Conservation (phyloP, 2,797 vertebrate species). For the Saxicola maurus region DNA sequence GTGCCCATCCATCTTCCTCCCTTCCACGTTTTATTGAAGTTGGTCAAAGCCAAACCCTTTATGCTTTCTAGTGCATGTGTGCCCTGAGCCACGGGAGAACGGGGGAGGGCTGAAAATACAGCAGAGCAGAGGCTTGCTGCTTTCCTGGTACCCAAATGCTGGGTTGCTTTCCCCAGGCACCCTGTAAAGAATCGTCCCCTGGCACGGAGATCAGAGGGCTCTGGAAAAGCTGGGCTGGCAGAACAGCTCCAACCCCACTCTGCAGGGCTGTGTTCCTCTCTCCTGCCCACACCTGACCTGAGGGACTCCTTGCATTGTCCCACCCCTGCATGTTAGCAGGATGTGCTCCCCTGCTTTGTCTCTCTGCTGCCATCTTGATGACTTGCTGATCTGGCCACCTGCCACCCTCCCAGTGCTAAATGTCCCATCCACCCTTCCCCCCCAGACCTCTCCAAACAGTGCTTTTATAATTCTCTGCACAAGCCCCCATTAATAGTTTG, state of each 20-base stretch:
- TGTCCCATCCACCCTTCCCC: background rate
- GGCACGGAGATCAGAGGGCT: accelerated
- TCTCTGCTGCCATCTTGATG: background rate
- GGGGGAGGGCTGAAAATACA: background rate
- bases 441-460: background rate
- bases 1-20: background rate
- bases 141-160: background rate
- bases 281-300: background rate
- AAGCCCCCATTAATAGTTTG: background rate
- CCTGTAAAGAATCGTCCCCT: background rate
- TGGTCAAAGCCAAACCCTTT: background rate
- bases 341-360: background rate
- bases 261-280: background rate
- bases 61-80: background rate
- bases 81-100: background rate
- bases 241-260: background rate
- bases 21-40: background rate
- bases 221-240: background rate
- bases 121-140: background rate
- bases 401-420: background rate
- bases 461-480: background rate
- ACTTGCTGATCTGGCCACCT: background rate
- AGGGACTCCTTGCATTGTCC: background rate
- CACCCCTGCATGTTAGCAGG: too few species aligned
- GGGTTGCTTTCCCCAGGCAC: background rate